Evolutionary conservation across 2,797 vertebrate species (phyloP), one percentile per base, ranked within the genome.

Genomic region (Thamnophis elegans): DNA sequence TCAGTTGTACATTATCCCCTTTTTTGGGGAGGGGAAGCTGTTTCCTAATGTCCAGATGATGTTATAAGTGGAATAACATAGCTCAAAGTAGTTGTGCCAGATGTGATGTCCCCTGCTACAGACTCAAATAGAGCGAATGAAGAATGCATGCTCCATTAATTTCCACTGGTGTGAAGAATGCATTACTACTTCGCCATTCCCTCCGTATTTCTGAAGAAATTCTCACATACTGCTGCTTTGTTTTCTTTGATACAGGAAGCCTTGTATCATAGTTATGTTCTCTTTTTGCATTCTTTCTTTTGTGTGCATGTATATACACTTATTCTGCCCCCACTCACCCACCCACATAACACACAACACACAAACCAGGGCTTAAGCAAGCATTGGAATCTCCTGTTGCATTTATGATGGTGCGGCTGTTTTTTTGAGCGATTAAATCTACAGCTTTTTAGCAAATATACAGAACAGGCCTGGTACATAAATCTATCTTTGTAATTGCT

Each of bases 371-470:
- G 36, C 73, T 95, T 93, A 0, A 51, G 95, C 88, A 90, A 91
- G 59, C 90, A 92, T 60, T 87, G 94, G 92, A 94, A 94, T 94
- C 94, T 93, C 93, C 92, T 95, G 95, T 96, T 90, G 92, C 85
- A 91, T 65, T 85, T 92, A 92, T 93, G 90, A 93, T 95, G 95
- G 94, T 93, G 91, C 93, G 93, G 88, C 94, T 95, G 93, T 92
- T 96, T 97, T 42, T 97, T 95, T 87, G 51, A 91, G 88, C 94
- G 95, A 97, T 96, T 96, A 96, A 97, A 96, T 93, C 91, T 94
- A 96, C 96, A 96, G 96, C 95, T 97, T 96, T 94, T 96, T 95
- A 95, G 93, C 96, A 96, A 97, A 97, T 95, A 95, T 94, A 94
- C 90, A 96, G 92, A 97, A 95, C 96, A 97, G 96, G 93, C 95